These are phyloP conservation scores for Ceratina calcarata DNA, from an alignment of 1,140 invertebrate genomes.

Conservation along the genomic window DNA sequence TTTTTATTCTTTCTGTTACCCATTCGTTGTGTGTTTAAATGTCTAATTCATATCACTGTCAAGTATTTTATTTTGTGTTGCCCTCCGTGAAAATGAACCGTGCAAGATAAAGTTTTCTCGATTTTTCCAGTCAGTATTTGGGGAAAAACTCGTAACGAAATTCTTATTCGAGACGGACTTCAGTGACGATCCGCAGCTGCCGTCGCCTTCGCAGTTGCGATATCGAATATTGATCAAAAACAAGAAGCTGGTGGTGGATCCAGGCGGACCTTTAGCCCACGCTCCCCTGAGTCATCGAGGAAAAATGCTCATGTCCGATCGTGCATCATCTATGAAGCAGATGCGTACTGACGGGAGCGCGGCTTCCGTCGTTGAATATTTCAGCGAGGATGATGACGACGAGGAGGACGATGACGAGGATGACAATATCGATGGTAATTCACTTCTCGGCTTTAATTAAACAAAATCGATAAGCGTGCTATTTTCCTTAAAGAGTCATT, in stretches of 20 bases:
- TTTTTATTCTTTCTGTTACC: too few relatives aligned
- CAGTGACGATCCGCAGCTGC: constrained; percentile 90
- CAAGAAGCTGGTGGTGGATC: constrained; percentile 88
- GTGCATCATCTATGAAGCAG: constrained; percentile 79
- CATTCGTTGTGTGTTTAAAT: too few relatives aligned
- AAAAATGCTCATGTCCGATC: constrained; percentile 78
- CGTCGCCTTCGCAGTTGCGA: constrained; percentile 91
- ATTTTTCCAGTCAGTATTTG: constrained; percentile 89
- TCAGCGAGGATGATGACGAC: constrained; percentile 94
- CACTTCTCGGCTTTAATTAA: too few relatives aligned
- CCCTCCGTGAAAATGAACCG: background rate
- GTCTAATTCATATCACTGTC: background rate
- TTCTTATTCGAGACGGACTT: constrained; percentile 95
- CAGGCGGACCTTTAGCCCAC: constrained; percentile 79
- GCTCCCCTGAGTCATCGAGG: constrained; percentile 71
- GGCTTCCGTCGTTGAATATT: constrained; percentile 91
- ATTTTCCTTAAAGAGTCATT: too few relatives aligned
- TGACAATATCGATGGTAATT: constrained; percentile 87
- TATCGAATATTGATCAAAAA: constrained; percentile 93
- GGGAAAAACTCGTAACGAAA: constrained; percentile 93
- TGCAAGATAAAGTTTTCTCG: background rate
- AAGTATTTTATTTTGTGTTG: background rate
- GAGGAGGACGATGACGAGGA: constrained; percentile 91
- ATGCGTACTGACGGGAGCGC: constrained; percentile 84
- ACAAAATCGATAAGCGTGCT: too few relatives aligned